These are phyloP conservation scores for Nautilus pompilius DNA, from an alignment of 1,140 invertebrate species.

Conservation along the genomic window DNA sequence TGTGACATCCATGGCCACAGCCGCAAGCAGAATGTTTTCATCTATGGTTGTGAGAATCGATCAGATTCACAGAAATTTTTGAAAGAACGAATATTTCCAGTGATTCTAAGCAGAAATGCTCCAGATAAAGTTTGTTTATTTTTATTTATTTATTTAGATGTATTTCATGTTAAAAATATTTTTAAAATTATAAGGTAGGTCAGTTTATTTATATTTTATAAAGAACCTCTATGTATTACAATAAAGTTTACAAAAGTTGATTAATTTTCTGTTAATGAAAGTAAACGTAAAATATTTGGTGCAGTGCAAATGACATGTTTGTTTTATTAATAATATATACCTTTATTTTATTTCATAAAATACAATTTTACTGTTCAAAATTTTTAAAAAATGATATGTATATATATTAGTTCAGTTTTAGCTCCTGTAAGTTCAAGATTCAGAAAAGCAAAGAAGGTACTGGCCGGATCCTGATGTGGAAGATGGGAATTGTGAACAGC, in stretches of 20 bases:
- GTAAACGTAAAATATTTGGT: not conserved
- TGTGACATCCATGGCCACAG: slow-evolving; percentile 58
- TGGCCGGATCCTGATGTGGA: slow-evolving; percentile 87
- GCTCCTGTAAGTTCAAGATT: slow-evolving; percentile 89
- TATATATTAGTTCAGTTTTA: slow-evolving; percentile 91
- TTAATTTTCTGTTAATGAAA: not conserved
- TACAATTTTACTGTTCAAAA: not conserved
- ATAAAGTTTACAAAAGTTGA: no score
- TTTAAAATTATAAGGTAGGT: no score
- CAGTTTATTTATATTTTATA: not conserved
- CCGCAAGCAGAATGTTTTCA: slow-evolving; percentile 56
- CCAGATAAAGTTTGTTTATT: slow-evolving; percentile 73
- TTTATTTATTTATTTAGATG: not conserved
- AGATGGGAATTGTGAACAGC: slow-evolving; percentile 88
- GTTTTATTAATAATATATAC: not conserved
- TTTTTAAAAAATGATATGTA: not conserved
- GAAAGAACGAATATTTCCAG: slow-evolving; percentile 84
- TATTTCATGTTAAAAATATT: not conserved
- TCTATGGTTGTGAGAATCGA: slow-evolving; percentile 79
- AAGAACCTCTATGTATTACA: not conserved
- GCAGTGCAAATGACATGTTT: not conserved
- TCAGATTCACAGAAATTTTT: slow-evolving; percentile 69
- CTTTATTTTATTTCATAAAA: not conserved
- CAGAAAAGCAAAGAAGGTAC: slow-evolving; percentile 91
- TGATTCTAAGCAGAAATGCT: slow-evolving; percentile 89